Evolutionary conservation across 2,888 invertebrate genomes (phyloP).

Genomic region (Epinotia ramella): DNA sequence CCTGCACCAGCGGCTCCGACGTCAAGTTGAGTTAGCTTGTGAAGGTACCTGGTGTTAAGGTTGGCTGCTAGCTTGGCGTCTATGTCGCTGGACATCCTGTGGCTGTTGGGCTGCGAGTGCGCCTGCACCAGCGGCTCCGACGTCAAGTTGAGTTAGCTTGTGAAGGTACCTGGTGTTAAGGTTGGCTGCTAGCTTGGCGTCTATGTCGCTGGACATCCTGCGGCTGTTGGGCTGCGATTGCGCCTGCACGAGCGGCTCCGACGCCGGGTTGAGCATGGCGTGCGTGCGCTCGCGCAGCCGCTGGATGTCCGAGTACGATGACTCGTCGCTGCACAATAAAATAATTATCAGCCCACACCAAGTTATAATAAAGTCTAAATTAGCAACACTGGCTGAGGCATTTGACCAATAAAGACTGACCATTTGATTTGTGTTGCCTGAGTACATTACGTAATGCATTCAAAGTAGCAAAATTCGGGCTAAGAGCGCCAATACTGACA

Average conservation of each 20-base stretch:
- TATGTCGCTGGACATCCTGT: conserved; percentile 75
- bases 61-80: conserved; percentile 77
- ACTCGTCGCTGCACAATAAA: conserved; percentile 68
- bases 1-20: conserved; percentile 65
- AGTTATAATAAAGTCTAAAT: no score
- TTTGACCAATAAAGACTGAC: no score
- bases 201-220: conserved; percentile 75
- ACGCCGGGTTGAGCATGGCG: conserved; percentile 69
- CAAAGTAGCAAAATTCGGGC: no score
- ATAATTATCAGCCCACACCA: neutral
- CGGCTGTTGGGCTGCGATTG: conserved; percentile 77
- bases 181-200: conserved; percentile 68
- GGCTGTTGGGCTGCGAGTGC: conserved; percentile 75
- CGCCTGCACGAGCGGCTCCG: neutral
- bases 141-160: no score
- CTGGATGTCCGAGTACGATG: conserved; percentile 76
- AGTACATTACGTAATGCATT: no score
- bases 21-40: conserved; percentile 57
- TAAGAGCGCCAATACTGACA: no score
- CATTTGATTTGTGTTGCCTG: no score
- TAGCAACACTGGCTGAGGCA: no score
- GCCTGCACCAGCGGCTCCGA: no score
- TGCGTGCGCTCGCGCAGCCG: conserved; percentile 74
- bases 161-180: no score
- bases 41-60: conserved; percentile 65